Evolutionary conservation across 2,113 vertebrate genomes (phyloP), one percentile per base, ranked within the genome.

Genomic region (Anarrhichthys ocellatus): DNA sequence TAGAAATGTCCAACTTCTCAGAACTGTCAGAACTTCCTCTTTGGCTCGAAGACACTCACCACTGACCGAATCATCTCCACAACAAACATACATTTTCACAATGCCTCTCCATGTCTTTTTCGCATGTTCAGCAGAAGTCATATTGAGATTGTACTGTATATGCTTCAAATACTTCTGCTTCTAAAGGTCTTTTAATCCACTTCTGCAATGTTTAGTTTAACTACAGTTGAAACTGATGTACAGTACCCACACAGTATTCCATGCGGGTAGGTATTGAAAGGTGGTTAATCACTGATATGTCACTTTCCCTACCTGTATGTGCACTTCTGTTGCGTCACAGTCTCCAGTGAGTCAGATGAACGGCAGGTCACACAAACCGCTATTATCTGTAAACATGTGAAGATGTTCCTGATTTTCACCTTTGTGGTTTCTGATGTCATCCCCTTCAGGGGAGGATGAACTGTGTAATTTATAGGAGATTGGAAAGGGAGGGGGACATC

Each of bases 11-110:
- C n/a, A n/a, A n/a, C n/a, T n/a, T n/a, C n/a, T n/a, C n/a, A n/a
- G n/a, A n/a, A n/a, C n/a, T n/a, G n/a, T n/a, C n/a, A n/a, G n/a
- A n/a, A 90, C 56, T 79, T 89, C 76, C 66, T 82, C 74, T 83
- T 69, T 8, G 9, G 14, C 22, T 72, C 0, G 3, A 9, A 70
- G 38, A 68, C 64, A 50, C 27, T 85, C 18, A 34, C 36, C 54
- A n/a, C 74, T 78, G 58, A 87, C 81, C 13, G 0, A 38, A 61
- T 17, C 68, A 78, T 88, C 89, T 91, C 87, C 90, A 89, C 82
- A 89, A 81, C 87, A 92, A 92, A 90, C 82, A 82, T 9, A 73
- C 46, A 48, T 59, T 78, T 77, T 88, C 81, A 68, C 62, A 82
- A 74, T 29, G 14, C 24, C 24, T 59, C 2, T 24, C 73, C 22